Evolutionary conservation across 2,113 vertebrate species (phyloP).

Genomic region (Gorsachius goisagi): DNA sequence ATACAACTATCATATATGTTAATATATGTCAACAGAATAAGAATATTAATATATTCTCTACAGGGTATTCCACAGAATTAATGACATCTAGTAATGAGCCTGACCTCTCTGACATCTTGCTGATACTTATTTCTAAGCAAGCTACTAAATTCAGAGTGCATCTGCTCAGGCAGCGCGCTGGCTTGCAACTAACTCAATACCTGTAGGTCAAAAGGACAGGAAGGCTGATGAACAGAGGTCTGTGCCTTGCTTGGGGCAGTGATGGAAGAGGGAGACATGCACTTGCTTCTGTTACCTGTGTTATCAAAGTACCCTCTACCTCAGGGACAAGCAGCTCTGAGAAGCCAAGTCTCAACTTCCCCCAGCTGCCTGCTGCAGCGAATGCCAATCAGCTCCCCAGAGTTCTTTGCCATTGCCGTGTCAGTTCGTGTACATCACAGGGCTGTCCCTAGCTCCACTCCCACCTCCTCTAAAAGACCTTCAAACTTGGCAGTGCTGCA

Average conservation of each 20-base stretch:
- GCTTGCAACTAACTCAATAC: background rate
- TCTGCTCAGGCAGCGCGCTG: background rate
- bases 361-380: background rate
- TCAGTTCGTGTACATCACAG: too few relatives aligned
- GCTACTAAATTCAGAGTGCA: background rate
- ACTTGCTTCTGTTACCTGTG: background rate
- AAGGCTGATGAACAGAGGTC: background rate
- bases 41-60: constrained; percentile 49
- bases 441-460: background rate
- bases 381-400: background rate
- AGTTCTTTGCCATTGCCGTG: background rate
- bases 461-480: background rate
- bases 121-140: constrained; percentile 22
- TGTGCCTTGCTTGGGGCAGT: background rate
- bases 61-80: constrained; percentile 47
- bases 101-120: constrained; percentile 28
- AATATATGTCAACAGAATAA: constrained; percentile 60
- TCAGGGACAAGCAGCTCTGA: background rate
- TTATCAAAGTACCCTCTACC: background rate
- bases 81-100: constrained; percentile 40
- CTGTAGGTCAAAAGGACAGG: background rate
- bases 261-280: background rate
- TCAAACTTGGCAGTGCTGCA: background rate
- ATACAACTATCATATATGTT: constrained; percentile 62
- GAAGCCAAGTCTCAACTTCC: background rate